Percentiles rank a stretch among this genome's conserved stretches.
Evolutionary conservation across 2,888 invertebrate species (phyloP).

Genomic region (Stenodema calcarata): DNA sequence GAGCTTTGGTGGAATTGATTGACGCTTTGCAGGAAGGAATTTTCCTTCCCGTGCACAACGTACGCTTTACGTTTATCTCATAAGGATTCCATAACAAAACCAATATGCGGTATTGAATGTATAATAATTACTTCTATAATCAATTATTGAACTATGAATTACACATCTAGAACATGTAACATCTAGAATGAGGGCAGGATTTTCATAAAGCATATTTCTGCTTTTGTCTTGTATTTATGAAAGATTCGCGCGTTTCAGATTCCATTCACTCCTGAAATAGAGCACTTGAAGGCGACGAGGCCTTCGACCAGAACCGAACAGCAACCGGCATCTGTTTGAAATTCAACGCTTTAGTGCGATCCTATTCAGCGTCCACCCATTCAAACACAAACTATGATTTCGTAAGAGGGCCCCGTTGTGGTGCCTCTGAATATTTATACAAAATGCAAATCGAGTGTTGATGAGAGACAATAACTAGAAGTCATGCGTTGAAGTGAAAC

Average conservation of each 20-base stretch:
- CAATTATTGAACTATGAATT: too few species aligned
- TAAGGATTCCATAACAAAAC: too few species aligned
- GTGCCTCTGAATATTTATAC: slow-evolving; percentile 20
- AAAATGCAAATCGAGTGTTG: slow-evolving; percentile 3
- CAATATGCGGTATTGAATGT: too few species aligned
- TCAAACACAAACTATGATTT: slow-evolving; percentile 10
- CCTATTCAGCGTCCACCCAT: background rate
- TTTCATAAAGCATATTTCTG: background rate
- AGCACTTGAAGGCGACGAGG: background rate
- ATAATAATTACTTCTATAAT: too few species aligned
- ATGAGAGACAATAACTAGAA: slow-evolving; percentile 14
- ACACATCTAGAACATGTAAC: too few species aligned
- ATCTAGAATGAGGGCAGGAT: background rate
- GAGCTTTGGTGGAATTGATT: background rate
- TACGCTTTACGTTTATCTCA: too few species aligned
- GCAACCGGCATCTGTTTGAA: background rate
- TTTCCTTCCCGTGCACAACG: background rate
- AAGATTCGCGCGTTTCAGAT: background rate
- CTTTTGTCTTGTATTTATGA: too few species aligned
- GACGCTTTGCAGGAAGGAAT: background rate
- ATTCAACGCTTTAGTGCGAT: background rate
- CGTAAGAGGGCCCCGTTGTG: background rate
- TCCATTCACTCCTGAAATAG: background rate
- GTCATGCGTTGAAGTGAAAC: background rate
- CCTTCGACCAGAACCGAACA: background rate